phyloP scores from a whole-genome alignment of 2,888 invertebrate genomes.

The Eulithis prunata region DNA sequence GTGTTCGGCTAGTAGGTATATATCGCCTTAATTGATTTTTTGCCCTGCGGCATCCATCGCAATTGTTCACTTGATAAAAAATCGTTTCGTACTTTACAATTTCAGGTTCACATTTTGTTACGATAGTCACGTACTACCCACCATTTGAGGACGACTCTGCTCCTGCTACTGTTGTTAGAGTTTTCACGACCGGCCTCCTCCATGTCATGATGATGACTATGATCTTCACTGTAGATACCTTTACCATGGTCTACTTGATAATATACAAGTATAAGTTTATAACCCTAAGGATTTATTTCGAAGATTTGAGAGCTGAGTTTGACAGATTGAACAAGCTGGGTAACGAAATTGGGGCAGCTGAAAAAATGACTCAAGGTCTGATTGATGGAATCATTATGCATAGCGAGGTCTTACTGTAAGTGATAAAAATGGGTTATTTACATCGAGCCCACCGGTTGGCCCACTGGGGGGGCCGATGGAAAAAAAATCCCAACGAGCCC shows the following conservation, averaged over 20 bases:
- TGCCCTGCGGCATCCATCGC: slow-evolving; percentile 1
- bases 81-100: background rate
- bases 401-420: slow-evolving; percentile 63
- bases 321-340: slow-evolving; percentile 49
- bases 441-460: too few relatives aligned
- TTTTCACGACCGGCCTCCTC: slow-evolving; percentile 58
- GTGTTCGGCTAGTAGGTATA: background rate
- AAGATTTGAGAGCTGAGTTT: slow-evolving; percentile 58
- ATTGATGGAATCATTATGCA: slow-evolving; percentile 74
- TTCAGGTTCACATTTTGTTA: slow-evolving; percentile 69
- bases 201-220: slow-evolving; percentile 64
- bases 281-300: slow-evolving; percentile 68
- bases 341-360: slow-evolving; percentile 50
- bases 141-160: slow-evolving; percentile 59
- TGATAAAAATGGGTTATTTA: slow-evolving; percentile 29
- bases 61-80: background rate
- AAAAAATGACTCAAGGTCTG: slow-evolving; percentile 58
- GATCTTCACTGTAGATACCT: slow-evolving; percentile 66
- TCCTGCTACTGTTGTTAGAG: slow-evolving; percentile 53
- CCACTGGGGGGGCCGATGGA: too few relatives aligned
- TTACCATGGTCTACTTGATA: slow-evolving; percentile 65
- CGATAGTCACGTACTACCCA: slow-evolving; percentile 73
- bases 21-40: slow-evolving; percentile 1
- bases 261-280: slow-evolving; percentile 75
- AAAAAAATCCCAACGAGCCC: too few relatives aligned